Conservation (phyloP, 2,888 invertebrate genomes). For the Agrochola litura region DNA sequence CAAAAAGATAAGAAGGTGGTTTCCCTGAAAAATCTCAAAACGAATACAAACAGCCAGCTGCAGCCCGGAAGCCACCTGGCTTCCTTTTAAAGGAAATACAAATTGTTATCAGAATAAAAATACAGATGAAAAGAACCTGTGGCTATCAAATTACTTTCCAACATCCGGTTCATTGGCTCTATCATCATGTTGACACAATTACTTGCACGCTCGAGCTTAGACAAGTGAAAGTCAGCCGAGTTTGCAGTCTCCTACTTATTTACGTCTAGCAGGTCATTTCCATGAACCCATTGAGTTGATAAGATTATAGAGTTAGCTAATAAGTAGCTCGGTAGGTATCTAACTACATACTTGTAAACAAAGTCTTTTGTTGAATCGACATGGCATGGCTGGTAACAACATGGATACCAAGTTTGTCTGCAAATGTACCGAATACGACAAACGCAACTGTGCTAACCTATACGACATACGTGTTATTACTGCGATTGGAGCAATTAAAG, state of each 20-base stretch:
- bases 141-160: conserved; percentile 62
- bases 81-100: conserved; percentile 28
- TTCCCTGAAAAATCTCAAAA: not conserved
- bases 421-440: not conserved
- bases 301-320: conserved; percentile 66
- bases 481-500: conserved; percentile 3
- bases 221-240: conserved; percentile 73
- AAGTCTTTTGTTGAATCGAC: conserved; percentile 42
- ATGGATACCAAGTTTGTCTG: conserved; percentile 7
- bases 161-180: conserved; percentile 64
- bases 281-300: conserved; percentile 74
- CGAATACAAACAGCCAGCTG: not conserved
- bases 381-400: not conserved
- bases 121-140: conserved; percentile 42
- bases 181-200: conserved; percentile 68
- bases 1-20: not conserved
- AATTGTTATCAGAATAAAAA: conserved; percentile 38
- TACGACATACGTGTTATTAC: conserved; percentile 5
- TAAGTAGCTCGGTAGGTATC: conserved; percentile 30
- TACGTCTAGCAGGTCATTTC: conserved; percentile 74
- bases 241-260: conserved; percentile 70
- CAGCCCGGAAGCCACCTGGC: conserved; percentile 13
- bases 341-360: conserved; percentile 42
- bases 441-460: not conserved
- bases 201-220: conserved; percentile 60